phyloP scores from a whole-genome alignment of 2,797 vertebrate species.

The Halcyon badia region DNA sequence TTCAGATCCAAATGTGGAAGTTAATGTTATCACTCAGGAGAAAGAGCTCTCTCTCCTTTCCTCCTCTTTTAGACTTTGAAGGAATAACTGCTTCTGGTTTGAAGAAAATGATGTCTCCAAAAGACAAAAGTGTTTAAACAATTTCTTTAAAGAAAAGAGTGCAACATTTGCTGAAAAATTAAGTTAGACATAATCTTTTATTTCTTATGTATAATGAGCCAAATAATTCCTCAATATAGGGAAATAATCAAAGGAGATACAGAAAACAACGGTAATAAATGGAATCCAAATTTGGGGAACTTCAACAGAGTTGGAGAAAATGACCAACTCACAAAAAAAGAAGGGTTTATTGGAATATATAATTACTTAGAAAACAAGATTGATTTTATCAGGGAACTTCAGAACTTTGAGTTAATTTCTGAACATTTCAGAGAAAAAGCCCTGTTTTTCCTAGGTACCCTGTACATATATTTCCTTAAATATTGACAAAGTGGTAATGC shows the following conservation, averaged over 20 bases:
- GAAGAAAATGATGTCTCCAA: not conserved
- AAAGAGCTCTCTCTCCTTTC: not conserved
- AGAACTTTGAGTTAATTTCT: not conserved
- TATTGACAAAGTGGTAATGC: not conserved
- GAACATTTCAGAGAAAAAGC: not conserved
- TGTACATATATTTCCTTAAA: not conserved
- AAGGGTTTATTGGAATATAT: not conserved
- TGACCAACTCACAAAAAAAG: not conserved
- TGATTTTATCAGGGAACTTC: not conserved
- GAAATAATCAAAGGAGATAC: not conserved
- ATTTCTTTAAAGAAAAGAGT: not conserved
- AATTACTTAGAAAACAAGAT: not conserved
- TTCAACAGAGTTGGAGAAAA: not conserved
- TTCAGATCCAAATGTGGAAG: not conserved
- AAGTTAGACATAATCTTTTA: not conserved
- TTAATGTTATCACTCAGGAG: not conserved
- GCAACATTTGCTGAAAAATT: not conserved
- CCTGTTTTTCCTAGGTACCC: accelerated
- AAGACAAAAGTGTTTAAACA: not conserved
- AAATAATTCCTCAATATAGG: not conserved
- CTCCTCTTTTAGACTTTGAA: not conserved
- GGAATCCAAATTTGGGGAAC: not conserved
- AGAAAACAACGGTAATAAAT: not conserved
- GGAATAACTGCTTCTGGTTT: not conserved
- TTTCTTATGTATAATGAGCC: not conserved